Conservation (phyloP, 35 echinoderm and acorn worm genomes). For the Hemicentrotus pulcherrimus region DNA sequence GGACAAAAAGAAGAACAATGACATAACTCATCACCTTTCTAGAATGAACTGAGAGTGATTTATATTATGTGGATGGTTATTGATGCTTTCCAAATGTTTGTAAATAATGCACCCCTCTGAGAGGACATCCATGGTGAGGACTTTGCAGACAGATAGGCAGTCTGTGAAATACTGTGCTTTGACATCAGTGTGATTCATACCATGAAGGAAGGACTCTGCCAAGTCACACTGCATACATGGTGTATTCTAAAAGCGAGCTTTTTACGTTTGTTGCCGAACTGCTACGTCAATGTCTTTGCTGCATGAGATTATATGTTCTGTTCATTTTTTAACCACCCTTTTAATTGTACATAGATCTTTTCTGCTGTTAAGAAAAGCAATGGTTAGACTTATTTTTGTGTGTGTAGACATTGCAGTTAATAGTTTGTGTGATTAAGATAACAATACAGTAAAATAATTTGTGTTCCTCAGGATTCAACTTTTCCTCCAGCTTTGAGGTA, state of each 20-base stretch:
- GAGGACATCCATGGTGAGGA: background rate
- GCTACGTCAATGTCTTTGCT: background rate
- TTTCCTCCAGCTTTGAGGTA: background rate
- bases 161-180: background rate
- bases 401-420: background rate
- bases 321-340: conserved; percentile 12
- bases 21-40: background rate
- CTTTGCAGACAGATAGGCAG: background rate
- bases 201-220: background rate
- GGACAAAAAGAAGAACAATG: background rate
- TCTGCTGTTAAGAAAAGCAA: background rate
- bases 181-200: background rate
- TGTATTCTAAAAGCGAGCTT: background rate
- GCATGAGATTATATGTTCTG: background rate
- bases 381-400: background rate
- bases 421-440: background rate
- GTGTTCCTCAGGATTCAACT: background rate
- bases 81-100: conserved; percentile 5
- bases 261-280: background rate
- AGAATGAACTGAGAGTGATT: background rate
- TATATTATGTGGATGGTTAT: background rate
- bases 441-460: background rate
- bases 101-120: background rate
- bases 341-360: conserved; percentile 6
- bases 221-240: background rate